Conservation (phyloP, 2,888 invertebrate genomes). For the Cryptophagus acutangulus region DNA sequence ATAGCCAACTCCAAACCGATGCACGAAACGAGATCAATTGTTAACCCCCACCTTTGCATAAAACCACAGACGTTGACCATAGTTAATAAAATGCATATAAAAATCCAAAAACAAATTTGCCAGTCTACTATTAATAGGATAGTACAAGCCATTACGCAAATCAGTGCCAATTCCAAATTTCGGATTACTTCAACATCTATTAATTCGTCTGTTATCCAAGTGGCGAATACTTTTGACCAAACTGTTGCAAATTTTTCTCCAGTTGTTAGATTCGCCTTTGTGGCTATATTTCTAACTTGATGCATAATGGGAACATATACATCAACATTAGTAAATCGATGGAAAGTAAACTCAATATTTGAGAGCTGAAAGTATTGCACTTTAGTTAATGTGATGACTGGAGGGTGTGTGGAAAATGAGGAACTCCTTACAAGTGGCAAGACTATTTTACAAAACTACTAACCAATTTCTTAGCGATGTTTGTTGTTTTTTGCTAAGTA, state of each 20-base stretch:
- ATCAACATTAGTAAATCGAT: conserved; percentile 56
- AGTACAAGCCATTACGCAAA: conserved; percentile 77
- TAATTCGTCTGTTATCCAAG: conserved; percentile 74
- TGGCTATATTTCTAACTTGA: conserved; percentile 54
- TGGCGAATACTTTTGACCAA: conserved; percentile 68
- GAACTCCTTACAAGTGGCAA: too few species aligned
- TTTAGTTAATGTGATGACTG: too few species aligned
- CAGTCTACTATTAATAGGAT: conserved; percentile 69
- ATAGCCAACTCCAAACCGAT: conserved; percentile 76
- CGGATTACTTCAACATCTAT: conserved; percentile 71
- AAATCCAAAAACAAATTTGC: conserved; percentile 74
- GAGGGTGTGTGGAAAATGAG: too few species aligned
- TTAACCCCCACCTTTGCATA: conserved; percentile 77
- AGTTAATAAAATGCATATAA: conserved; percentile 68
- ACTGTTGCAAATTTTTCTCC: conserved; percentile 61
- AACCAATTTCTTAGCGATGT: too few species aligned
- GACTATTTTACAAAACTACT: too few species aligned
- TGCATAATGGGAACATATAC: conserved; percentile 74
- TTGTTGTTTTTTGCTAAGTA: too few species aligned
- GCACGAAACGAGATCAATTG: conserved; percentile 74
- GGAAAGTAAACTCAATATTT: conserved; percentile 60
- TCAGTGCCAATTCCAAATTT: conserved; percentile 68
- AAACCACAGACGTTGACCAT: conserved; percentile 70
- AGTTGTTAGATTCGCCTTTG: conserved; percentile 55
- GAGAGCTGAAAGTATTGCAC: conserved; percentile 55